Percentiles rank a stretch among this genome's conserved stretches.
These are phyloP conservation scores for Cynopterus sphinx DNA, from an alignment of 2,797 vertebrate genomes.

Conservation along the genomic window DNA sequence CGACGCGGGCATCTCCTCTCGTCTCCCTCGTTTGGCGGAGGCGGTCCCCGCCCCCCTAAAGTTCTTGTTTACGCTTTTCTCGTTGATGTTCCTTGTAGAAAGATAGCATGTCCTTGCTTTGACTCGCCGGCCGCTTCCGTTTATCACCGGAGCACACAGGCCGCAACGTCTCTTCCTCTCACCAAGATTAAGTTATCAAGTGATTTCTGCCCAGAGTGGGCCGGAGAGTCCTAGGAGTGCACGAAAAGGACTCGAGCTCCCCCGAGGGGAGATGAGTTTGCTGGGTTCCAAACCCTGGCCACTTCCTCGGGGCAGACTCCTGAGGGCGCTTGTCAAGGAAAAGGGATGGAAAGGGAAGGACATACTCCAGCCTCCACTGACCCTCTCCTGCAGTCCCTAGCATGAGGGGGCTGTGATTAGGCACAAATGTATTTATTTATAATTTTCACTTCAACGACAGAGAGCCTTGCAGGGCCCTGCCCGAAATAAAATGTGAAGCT, in stretches of 20 bases:
- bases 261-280: not conserved
- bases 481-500: not conserved
- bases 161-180: not conserved
- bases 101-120: not conserved
- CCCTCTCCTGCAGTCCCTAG: not conserved
- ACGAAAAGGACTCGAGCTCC: not conserved
- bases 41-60: not conserved
- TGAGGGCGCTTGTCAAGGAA: not conserved
- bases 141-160: constrained; percentile 55
- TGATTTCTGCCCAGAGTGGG: not conserved
- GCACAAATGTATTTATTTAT: not conserved
- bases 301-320: not conserved
- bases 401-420: not conserved
- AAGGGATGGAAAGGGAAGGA: not conserved
- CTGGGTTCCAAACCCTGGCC: not conserved
- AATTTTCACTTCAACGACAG: not conserved
- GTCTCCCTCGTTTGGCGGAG: not conserved
- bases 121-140: constrained; percentile 16
- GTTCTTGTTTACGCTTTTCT: constrained; percentile 24
- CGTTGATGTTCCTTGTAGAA: not conserved
- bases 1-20: not conserved
- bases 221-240: not conserved
- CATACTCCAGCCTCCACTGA: not conserved
- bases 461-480: not conserved
- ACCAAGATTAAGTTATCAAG: constrained; percentile 60